Evolutionary conservation across 2,113 vertebrate genomes (phyloP).

Genomic region (Riparia riparia): DNA sequence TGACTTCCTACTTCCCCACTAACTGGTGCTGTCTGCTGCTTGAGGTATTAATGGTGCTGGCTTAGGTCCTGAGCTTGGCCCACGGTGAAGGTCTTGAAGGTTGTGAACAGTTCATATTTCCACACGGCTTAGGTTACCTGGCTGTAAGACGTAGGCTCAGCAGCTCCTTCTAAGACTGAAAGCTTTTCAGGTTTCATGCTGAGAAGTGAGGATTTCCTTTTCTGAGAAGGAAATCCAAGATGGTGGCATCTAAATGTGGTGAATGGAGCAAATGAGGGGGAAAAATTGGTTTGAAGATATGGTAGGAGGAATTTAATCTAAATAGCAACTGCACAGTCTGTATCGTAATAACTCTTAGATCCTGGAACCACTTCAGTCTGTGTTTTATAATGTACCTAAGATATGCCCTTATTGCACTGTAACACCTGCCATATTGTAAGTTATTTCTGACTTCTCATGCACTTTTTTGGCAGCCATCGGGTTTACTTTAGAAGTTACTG

Average conservation of each 20-base stretch:
- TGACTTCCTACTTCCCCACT: neutral
- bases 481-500: conserved; percentile 71
- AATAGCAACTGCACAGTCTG: neutral
- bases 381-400: conserved; percentile 30
- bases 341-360: neutral
- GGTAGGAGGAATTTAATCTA: conserved; percentile 13
- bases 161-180: neutral
- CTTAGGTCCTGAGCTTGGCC: neutral
- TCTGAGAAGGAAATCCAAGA: conserved; percentile 9
- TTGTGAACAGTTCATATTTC: neutral
- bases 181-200: conserved; percentile 15
- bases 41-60: neutral
- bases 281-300: neutral
- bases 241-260: conserved; percentile 12
- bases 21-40: neutral
- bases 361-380: conserved; percentile 40
- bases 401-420: conserved; percentile 54
- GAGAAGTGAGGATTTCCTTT: neutral
- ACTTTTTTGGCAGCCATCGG: conserved; percentile 59
- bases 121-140: neutral
- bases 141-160: neutral
- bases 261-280: neutral
- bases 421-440: conserved; percentile 58
- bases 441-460: conserved; percentile 64
- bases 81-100: neutral